Percentiles rank a stretch among this genome's conserved stretches.
phyloP scores from a whole-genome alignment of 2,888 invertebrate genomes.

The Lepidochitona cinerea region DNA sequence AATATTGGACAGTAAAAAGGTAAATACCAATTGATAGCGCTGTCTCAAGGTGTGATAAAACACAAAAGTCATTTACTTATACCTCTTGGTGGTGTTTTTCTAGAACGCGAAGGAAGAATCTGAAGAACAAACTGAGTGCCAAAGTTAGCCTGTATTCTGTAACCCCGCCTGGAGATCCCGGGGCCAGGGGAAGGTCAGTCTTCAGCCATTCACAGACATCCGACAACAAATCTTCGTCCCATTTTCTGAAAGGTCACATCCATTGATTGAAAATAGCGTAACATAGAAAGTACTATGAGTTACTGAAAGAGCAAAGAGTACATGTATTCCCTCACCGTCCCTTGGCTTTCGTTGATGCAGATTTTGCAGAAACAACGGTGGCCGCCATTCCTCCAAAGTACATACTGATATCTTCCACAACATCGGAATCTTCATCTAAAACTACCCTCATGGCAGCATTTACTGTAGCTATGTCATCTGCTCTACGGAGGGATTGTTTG shows the following conservation, averaged over 20 bases:
- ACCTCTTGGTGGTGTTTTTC: too few relatives aligned
- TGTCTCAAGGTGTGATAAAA: too few relatives aligned
- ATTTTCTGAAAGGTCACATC: slow-evolving; percentile 70
- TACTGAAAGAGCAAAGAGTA: too few relatives aligned
- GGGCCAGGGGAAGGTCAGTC: slow-evolving; percentile 81
- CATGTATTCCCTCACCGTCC: too few relatives aligned
- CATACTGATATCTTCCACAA: slow-evolving; percentile 76
- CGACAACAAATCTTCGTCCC: slow-evolving; percentile 78
- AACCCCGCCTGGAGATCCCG: slow-evolving; percentile 86
- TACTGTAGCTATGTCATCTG: slow-evolving; percentile 96
- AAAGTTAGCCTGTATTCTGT: slow-evolving; percentile 83
- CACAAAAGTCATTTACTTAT: too few relatives aligned
- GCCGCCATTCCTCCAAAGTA: not conserved
- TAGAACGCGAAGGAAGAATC: slow-evolving; percentile 73
- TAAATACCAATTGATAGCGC: too few relatives aligned
- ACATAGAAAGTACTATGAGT: too few relatives aligned
- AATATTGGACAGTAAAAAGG: too few relatives aligned
- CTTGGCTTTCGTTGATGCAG: not conserved
- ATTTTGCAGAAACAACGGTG: not conserved
- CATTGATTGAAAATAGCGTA: too few relatives aligned
- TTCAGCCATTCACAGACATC: slow-evolving; percentile 77
- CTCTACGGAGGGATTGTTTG: slow-evolving; percentile 90
- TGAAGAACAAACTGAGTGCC: slow-evolving; percentile 75
- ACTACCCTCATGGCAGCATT: slow-evolving; percentile 82
- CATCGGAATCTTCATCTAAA: slow-evolving; percentile 73